phyloP scores from a whole-genome alignment of 2,888 invertebrate genomes.

The Eupithecia abbreviata region DNA sequence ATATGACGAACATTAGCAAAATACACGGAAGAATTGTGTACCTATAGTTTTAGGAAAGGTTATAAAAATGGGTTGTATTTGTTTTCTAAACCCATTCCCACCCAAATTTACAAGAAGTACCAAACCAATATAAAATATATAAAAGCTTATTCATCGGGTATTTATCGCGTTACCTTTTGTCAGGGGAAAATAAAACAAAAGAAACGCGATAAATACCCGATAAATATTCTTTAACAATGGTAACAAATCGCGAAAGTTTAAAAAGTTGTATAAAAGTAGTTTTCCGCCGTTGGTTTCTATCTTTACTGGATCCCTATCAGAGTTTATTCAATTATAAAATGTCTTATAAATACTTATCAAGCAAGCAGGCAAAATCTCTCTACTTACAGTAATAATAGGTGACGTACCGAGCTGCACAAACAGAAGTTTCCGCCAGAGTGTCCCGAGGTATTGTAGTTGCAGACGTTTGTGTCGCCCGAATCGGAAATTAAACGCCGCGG shows the following conservation, averaged over 20 bases:
- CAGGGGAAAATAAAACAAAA: too few species aligned
- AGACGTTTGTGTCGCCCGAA: constrained; percentile 15
- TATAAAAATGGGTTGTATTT: too few species aligned
- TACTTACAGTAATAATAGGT: neutral
- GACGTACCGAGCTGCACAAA: neutral
- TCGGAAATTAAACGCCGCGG: constrained; percentile 26
- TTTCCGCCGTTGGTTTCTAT: neutral
- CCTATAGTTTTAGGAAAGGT: too few species aligned
- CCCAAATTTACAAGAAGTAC: neutral
- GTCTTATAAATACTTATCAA: neutral
- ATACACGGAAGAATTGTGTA: neutral
- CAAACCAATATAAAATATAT: neutral
- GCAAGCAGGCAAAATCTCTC: neutral
- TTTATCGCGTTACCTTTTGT: too few species aligned
- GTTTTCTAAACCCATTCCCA: neutral
- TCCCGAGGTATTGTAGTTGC: constrained; percentile 6
- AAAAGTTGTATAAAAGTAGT: neutral
- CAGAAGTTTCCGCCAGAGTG: neutral
- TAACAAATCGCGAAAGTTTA: too few species aligned
- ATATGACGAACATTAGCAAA: neutral
- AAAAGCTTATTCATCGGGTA: too few species aligned
- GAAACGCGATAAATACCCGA: too few species aligned
- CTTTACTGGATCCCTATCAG: neutral
- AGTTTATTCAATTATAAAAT: neutral
- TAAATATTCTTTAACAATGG: too few species aligned